phyloP scores from a whole-genome alignment of 2,888 invertebrate species.

The Eupsilia transversa region DNA sequence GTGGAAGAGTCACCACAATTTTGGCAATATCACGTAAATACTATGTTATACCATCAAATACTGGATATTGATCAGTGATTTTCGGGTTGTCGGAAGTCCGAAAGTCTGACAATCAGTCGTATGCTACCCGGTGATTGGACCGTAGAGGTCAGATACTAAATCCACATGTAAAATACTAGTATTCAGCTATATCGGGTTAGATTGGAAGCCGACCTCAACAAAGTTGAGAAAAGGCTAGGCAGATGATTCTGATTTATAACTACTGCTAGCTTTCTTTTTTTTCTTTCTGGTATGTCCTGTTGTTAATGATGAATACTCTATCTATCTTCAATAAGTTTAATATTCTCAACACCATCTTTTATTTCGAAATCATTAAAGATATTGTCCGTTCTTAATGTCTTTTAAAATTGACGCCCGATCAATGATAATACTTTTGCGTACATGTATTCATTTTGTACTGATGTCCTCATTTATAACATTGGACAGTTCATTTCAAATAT shows the following conservation, averaged over 20 bases:
- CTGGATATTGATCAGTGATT: not conserved
- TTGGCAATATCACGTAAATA: not conserved
- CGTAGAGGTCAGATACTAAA: not conserved
- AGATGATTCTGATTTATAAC: not conserved
- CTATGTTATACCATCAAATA: not conserved
- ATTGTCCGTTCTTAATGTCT: conserved; percentile 2
- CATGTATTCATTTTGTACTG: not conserved
- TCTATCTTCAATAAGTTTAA: not conserved
- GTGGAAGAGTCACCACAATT: not conserved
- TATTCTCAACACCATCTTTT: not conserved
- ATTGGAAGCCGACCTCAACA: not conserved
- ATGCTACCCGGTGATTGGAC: not conserved
- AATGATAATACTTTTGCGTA: not conserved
- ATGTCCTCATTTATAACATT: conserved; percentile 21
- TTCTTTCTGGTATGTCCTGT: not conserved
- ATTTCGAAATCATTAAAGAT: not conserved
- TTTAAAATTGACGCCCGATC: not conserved
- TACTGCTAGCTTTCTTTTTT: not conserved
- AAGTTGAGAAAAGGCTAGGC: not conserved
- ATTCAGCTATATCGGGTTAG: not conserved
- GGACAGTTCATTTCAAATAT: conserved; percentile 20
- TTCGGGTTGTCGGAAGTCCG: not conserved
- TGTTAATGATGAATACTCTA: not conserved
- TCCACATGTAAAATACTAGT: not conserved
- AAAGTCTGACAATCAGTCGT: not conserved